Conservation (phyloP, 2,888 invertebrate species). For the Balanococcus diminutus region DNA sequence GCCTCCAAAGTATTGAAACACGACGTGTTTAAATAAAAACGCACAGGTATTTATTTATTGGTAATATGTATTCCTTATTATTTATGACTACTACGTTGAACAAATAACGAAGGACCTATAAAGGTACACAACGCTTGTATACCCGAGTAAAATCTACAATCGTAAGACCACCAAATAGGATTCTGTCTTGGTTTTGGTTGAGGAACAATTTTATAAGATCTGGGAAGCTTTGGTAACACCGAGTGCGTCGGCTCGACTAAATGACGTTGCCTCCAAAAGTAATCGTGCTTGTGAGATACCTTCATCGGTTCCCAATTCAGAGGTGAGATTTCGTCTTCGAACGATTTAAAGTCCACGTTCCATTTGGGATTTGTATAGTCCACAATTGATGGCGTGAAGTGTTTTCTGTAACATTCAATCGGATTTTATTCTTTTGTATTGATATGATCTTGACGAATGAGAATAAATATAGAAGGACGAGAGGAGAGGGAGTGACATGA, state of each 20-base stretch:
- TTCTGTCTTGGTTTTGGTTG: no score
- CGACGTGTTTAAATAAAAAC: no score
- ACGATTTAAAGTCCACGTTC: neutral
- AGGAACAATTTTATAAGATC: neutral
- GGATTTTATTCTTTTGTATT: no score
- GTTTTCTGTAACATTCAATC: neutral
- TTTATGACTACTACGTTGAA: neutral
- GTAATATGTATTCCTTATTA: neutral
- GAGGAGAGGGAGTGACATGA: no score
- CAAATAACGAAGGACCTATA: conserved; percentile 37
- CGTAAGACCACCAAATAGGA: conserved; percentile 48
- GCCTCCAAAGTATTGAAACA: neutral
- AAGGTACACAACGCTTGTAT: conserved; percentile 49
- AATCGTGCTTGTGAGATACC: conserved; percentile 4
- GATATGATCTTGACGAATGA: neutral
- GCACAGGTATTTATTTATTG: neutral
- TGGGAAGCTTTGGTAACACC: neutral
- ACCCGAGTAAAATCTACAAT: conserved; percentile 44
- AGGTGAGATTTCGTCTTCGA: conserved; percentile 10
- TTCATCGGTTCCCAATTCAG: conserved; percentile 23
- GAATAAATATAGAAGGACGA: neutral
- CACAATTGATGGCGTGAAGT: neutral
- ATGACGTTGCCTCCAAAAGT: neutral
- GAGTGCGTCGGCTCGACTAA: neutral
- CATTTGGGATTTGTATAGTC: neutral